A percentile compares a stretch with the other conserved stretches of the same genome.
These are phyloP conservation scores for Atherinomorus stipes DNA, from an alignment of 2,113 vertebrate species.

Conservation along the genomic window DNA sequence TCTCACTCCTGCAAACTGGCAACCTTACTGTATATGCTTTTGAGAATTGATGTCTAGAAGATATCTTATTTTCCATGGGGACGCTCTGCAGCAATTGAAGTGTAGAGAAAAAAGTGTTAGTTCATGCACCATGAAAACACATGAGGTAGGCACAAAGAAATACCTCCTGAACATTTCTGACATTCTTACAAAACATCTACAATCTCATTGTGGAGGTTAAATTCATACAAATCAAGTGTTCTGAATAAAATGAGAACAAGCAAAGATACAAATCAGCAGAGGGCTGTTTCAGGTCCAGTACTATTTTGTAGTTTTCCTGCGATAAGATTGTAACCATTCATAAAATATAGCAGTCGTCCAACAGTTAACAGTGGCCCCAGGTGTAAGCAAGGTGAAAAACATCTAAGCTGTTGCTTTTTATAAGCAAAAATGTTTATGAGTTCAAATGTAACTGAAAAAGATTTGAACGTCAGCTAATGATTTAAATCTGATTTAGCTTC, in stretches of 20 bases:
- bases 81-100: conserved; percentile 13
- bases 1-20: background rate
- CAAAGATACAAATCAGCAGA: background rate
- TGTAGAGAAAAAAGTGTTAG: conserved; percentile 8
- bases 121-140: conserved; percentile 3
- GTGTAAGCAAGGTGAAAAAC: conserved; percentile 36
- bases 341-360: conserved; percentile 31
- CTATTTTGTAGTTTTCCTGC: conserved; percentile 2
- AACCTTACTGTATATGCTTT: background rate
- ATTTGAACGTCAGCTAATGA: too few species aligned
- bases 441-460: too few species aligned
- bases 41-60: conserved; percentile 9
- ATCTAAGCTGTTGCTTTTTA: background rate
- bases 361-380: conserved; percentile 10
- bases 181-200: background rate
- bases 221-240: background rate
- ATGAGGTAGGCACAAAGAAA: conserved; percentile 5
- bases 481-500: background rate
- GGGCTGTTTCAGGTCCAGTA: background rate
- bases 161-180: conserved; percentile 3
- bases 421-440: too few species aligned
- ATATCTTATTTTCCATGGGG: background rate
- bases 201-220: background rate
- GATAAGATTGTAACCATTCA: conserved; percentile 14
- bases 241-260: background rate